Base-by-base conservation (phyloP, 2,113 vertebrate species). In the Cyanocitta stelleri region DNA sequence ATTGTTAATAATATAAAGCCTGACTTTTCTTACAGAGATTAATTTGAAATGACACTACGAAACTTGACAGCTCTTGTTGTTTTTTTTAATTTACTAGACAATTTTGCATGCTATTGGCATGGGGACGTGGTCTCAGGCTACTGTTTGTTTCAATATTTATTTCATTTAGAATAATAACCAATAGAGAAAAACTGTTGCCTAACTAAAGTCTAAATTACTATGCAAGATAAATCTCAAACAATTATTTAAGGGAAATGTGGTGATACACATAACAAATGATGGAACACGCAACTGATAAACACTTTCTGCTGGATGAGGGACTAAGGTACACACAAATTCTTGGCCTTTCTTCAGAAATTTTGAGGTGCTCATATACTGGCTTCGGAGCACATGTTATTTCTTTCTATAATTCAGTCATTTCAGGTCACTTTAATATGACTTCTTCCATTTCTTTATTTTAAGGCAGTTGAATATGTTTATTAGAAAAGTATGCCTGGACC, bases 61-160 rank as follows among this genome's bases (percentile, higher is more conserved):
- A 96, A n/a, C 77, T 89, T 91, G 79, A 96, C 83, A 77, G 59
- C 64, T 89, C 88, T 80, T 39, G 85, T 89, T 95, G 94, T 51
- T 93, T 95, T 93, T 96, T 98, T 96, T 97, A 76, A 97, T 97
- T 95, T 96, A 84, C 80, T 90, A 93, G 90, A 90, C 87, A 96
- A 96, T 97, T 98, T 97, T 97, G 84, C 90, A 94, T 95, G 96
- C 87, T 97, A 94, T 88, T 95, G 92, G 83, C 85, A 83, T 72
- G 71, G 81, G 90, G 86, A 83, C 74, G 46, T 54, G 58, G 87
- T 96, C 86, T 90, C 62, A 83, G 96, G 83, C 58, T 80, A 55
- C 79, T 96, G 35, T 63, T 95, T 73, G 26, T 43, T 71, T 91
- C 83, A 94, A 84, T 94, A 96, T 78, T 95, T 96, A 91, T 93